phyloP scores from a whole-genome alignment of 64 coral and sea anemone species.

The Actinia equina region DNA sequence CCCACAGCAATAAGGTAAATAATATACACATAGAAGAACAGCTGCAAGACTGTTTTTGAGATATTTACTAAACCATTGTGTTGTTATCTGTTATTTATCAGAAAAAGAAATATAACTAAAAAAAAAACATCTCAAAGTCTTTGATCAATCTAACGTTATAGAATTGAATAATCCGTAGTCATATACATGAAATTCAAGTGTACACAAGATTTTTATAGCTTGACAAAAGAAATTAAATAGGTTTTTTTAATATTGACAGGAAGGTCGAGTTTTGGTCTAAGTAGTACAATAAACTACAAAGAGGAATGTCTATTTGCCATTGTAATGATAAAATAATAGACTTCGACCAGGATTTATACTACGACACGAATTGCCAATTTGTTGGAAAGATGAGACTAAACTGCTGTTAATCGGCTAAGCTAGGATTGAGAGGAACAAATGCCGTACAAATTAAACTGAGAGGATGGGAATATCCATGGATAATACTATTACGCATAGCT shows the following conservation, averaged over 20 bases:
- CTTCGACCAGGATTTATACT: background rate
- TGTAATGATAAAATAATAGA: constrained; percentile 7
- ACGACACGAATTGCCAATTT: background rate
- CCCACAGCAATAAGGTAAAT: background rate
- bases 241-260: background rate
- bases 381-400: background rate
- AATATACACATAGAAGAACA: background rate
- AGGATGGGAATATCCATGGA: background rate
- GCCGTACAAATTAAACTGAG: background rate
- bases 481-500: background rate
- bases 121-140: no score
- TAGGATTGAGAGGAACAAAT: background rate
- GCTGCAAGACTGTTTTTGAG: no score
- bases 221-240: background rate
- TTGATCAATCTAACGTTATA: no score
- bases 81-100: no score
- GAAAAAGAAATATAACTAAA: no score
- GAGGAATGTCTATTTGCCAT: background rate
- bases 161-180: no score
- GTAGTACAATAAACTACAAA: background rate
- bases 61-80: no score
- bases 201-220: background rate
- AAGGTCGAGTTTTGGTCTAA: background rate
- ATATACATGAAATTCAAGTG: background rate
- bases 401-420: background rate